Evolutionary conservation across 2,113 vertebrate species (phyloP), one percentile per base, ranked within the genome.

Genomic region (Limanda limanda): DNA sequence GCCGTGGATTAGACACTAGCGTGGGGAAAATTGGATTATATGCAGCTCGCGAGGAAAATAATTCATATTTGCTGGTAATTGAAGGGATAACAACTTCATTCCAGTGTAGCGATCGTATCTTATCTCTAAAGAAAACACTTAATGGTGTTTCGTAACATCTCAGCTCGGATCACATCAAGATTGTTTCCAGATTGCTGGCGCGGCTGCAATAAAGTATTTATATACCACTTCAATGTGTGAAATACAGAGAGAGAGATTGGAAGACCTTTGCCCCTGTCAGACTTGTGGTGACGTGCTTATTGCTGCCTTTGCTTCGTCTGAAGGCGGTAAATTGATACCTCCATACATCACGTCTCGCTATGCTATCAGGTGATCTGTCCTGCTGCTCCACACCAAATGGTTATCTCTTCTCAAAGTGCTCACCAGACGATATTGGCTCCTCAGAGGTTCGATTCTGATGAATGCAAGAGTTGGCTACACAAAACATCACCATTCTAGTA

Each of bases 241-340:
- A 74, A 82, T 12, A 25, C 62, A 57, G 47, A 18, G 66, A 56
- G 61, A 86, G 51, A 64, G 52, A 74, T 71, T 61, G 65, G 64
- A 48, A 66, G 85, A 83, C 83, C 90, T 87, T 83, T 82, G 77
- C 51, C 87, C 78, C 25, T 48, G 54, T 76, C 54, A 81, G 67
- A 85, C 88, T 78, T 83, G 90, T 81, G 88, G 80, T 73, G 82
- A 89, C 93, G 90, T 86, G 90, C 90, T 86, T 81, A 81, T 83
- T 81, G 67, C 83, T 4, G 35, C 77, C 78, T 85, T 85, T 74
- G 76, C 74, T 57, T 77, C 48, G 75, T 86, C 78, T 78, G 74
- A 84, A 82, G 79, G 71, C 77, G 89, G 88, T 89, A 92, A 91
- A 92, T 89, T 87, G 90, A 91, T 88, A 76, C 87, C 78, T 76